Evolutionary conservation across 2,113 vertebrate genomes (phyloP).

Genomic region (Zosterops borbonicus): DNA sequence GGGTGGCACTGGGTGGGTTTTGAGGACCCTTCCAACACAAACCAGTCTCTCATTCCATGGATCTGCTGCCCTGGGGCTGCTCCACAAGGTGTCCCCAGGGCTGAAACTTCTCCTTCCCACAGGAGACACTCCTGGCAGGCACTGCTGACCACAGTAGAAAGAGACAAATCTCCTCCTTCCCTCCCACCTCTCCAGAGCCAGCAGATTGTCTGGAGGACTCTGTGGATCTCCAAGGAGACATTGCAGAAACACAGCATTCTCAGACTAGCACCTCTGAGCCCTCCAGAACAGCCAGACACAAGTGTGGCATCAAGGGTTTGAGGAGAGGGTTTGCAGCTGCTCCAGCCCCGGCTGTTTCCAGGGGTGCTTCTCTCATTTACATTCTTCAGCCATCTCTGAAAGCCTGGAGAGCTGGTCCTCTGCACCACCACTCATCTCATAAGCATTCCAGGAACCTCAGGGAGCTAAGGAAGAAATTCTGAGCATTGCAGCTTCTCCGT

Average conservation of each 20-base stretch:
- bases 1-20: not conserved
- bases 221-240: not conserved
- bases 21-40: rapidly evolving
- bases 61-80: not conserved
- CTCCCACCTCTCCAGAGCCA: not conserved
- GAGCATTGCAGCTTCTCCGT: not conserved
- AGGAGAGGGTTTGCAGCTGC: not conserved
- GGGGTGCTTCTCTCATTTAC: not conserved
- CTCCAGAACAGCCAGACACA: not conserved
- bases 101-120: not conserved
- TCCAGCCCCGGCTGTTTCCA: not conserved
- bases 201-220: not conserved
- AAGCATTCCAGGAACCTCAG: not conserved
- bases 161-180: not conserved
- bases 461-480: not conserved
- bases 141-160: rapidly evolving
- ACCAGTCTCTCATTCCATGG: not conserved
- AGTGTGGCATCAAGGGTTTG: rapidly evolving
- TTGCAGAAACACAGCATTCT: not conserved
- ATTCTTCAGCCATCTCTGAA: not conserved
- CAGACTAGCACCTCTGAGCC: not conserved
- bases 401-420: not conserved
- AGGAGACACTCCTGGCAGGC: not conserved
- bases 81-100: not conserved
- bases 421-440: not conserved